Conservation (phyloP, 1,140 invertebrate genomes). For the Rhagoletis pomonella region DNA sequence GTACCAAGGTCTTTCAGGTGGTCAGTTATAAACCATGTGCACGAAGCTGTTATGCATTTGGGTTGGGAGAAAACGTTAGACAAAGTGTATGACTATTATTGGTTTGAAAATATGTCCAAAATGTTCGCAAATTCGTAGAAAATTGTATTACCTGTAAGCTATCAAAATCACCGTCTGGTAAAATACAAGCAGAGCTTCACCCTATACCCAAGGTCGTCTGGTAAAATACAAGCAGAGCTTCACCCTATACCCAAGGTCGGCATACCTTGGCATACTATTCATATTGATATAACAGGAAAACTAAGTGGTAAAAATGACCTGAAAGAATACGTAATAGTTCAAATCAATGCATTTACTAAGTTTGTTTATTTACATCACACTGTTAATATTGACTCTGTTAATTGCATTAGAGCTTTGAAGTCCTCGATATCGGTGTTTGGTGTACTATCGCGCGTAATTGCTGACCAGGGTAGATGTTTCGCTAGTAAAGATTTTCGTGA, state of each 20-base stretch:
- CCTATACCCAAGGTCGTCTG: too few species aligned
- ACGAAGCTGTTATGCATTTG: conserved; percentile 62
- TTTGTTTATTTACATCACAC: conserved; percentile 60
- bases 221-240: too few species aligned
- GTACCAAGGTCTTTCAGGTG: conserved; percentile 64
- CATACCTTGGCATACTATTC: conserved; percentile 43
- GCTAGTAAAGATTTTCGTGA: conserved; percentile 64
- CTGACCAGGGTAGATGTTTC: conserved; percentile 67
- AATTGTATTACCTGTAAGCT: conserved; percentile 63
- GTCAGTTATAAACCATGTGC: conserved; percentile 68
- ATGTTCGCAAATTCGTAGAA: conserved; percentile 66
- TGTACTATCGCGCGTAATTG: conserved; percentile 62
- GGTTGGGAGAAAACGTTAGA: conserved; percentile 66
- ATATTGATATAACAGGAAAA: conserved; percentile 49
- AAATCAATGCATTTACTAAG: conserved; percentile 60
- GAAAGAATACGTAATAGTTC: conserved; percentile 58
- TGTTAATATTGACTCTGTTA: conserved; percentile 56
- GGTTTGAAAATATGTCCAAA: conserved; percentile 63
- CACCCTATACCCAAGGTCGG: conserved; percentile 6
- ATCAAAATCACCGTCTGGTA: conserved; percentile 59
- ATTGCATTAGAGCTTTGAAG: conserved; percentile 39
- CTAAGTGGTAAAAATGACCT: conserved; percentile 46
- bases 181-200: too few species aligned
- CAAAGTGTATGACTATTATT: conserved; percentile 61
- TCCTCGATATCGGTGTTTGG: conserved; percentile 62